Percentiles rank a stretch among this genome's conserved stretches.
phyloP scores from a whole-genome alignment of 2,797 vertebrate species.

The Rhinophrynus dorsalis region DNA sequence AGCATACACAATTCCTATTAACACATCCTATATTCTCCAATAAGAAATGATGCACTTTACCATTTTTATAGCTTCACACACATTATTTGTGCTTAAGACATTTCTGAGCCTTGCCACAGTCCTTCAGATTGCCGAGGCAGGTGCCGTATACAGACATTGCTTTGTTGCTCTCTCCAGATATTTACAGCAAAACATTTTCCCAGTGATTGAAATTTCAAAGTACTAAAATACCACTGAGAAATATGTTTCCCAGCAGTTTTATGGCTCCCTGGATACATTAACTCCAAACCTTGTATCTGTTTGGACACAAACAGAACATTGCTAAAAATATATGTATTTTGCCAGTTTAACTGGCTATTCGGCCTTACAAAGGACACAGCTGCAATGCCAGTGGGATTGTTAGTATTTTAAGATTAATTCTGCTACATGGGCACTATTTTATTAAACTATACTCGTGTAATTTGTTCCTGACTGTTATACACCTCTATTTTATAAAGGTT shows the following conservation, averaged over 20 bases:
- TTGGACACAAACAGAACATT: constrained; percentile 66
- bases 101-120: constrained; percentile 51
- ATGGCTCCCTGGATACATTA: constrained; percentile 66
- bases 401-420: constrained; percentile 57
- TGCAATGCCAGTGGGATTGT: constrained; percentile 53
- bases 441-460: constrained; percentile 62
- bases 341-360: constrained; percentile 57
- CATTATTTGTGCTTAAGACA: constrained; percentile 13
- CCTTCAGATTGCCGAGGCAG: constrained; percentile 67
- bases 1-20: background rate
- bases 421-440: constrained; percentile 63
- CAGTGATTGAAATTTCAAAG: constrained; percentile 70
- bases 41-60: background rate
- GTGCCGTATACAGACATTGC: constrained; percentile 59
- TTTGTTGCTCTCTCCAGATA: constrained; percentile 64
- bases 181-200: constrained; percentile 72
- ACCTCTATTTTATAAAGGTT: constrained; percentile 63
- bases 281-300: constrained; percentile 69
- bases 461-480: constrained; percentile 64
- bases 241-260: constrained; percentile 74
- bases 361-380: constrained; percentile 54
- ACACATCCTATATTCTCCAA: background rate
- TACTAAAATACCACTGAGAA: constrained; percentile 73
- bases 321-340: constrained; percentile 57
- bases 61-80: background rate